Evolutionary conservation across 2,113 vertebrate genomes (phyloP).

Genomic region (Cervus canadensis): DNA sequence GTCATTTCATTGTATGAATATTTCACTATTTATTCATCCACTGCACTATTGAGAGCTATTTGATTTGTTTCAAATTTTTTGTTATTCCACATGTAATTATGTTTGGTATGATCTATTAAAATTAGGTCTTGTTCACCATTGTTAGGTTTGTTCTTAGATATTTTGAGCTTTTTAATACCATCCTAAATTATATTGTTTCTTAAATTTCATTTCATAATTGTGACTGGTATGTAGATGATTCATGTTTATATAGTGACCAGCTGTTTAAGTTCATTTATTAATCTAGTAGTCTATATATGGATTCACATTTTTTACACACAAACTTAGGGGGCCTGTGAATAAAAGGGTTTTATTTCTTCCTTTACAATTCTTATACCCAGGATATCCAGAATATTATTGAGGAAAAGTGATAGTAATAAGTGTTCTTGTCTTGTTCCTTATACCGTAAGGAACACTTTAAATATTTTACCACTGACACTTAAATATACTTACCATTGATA

Average conservation of each 20-base stretch:
- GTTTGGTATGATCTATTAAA: background rate
- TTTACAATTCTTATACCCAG: background rate
- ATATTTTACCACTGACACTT: background rate
- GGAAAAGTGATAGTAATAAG: background rate
- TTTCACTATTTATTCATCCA: background rate
- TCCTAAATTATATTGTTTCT: background rate
- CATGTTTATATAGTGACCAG: background rate
- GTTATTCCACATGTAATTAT: background rate
- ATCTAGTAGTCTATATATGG: background rate
- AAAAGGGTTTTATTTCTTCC: background rate
- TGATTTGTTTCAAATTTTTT: background rate
- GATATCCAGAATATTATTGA: background rate
- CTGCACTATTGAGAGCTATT: background rate
- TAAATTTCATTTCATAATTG: constrained; percentile 3
- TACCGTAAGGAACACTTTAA: background rate
- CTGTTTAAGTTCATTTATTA: background rate
- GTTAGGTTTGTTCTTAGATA: background rate
- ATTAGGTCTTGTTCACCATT: background rate
- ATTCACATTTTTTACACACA: background rate
- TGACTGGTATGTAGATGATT: background rate
- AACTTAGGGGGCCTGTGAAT: background rate
- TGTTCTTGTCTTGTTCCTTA: background rate
- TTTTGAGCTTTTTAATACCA: background rate
- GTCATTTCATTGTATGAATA: background rate
- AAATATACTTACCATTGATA: too few relatives aligned